These are phyloP conservation scores for Harpagifer antarcticus DNA, from an alignment of 2,797 vertebrate species.

Conservation along the genomic window DNA sequence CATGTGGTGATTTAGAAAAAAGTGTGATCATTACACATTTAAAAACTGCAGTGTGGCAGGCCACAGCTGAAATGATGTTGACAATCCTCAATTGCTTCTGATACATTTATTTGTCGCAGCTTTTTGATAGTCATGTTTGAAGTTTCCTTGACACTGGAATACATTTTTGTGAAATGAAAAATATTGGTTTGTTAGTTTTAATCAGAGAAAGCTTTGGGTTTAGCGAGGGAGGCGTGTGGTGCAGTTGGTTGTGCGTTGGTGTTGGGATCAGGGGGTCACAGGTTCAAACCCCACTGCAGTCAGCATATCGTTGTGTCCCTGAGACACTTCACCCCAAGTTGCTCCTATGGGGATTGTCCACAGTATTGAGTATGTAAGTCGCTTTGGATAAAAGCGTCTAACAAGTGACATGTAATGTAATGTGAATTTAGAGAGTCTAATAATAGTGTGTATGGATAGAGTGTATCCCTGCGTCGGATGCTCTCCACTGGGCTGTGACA, in stretches of 20 bases:
- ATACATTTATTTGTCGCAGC: not conserved
- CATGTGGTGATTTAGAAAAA: not conserved
- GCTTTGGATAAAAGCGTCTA: no score
- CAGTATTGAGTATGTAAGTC: no score
- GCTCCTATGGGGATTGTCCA: no score
- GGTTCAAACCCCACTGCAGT: no score
- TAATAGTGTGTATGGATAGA: not conserved
- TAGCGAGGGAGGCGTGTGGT: no score
- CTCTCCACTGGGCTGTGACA: conserved; percentile 11
- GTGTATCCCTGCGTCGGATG: conserved; percentile 9
- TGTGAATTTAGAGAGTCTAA: no score
- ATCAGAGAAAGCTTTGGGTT: not conserved
- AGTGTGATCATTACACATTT: conserved; percentile 3
- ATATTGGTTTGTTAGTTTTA: not conserved
- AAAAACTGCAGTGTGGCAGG: not conserved
- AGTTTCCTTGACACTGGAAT: not conserved
- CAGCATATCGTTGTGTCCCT: no score
- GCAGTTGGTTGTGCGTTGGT: no score
- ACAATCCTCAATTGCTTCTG: not conserved
- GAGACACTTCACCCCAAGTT: no score
- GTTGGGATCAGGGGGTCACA: no score
- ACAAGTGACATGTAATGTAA: no score
- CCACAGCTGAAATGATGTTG: conserved; percentile 20
- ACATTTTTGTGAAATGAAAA: not conserved
- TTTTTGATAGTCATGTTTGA: not conserved